Evolutionary conservation across 1,140 invertebrate species (phyloP).

Genomic region (Ceratina japonica): DNA sequence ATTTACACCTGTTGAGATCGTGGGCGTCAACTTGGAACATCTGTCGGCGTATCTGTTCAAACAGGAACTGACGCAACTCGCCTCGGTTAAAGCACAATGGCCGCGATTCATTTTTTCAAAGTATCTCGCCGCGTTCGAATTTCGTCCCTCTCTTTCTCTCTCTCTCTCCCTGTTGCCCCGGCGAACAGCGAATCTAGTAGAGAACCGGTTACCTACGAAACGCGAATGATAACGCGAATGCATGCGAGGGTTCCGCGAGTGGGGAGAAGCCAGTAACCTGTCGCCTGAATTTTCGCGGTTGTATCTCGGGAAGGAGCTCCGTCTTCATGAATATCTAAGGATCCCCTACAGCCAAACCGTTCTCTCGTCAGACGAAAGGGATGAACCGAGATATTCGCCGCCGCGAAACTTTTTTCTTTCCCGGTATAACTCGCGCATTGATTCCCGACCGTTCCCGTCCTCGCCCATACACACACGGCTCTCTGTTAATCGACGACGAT

Average conservation of each 20-base stretch:
- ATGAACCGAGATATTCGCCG: conserved; percentile 23
- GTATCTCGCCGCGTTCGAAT: too few species aligned
- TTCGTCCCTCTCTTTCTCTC: too few species aligned
- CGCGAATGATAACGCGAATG: too few species aligned
- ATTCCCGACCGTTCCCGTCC: too few species aligned
- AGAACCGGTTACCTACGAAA: too few species aligned
- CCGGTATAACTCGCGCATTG: background rate
- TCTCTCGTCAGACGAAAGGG: conserved; percentile 19
- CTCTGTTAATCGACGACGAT: too few species aligned
- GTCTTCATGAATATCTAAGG: conserved; percentile 41
- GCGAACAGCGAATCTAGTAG: too few species aligned
- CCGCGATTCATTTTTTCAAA: too few species aligned
- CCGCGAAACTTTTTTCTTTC: background rate
- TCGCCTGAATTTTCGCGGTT: conserved; percentile 23
- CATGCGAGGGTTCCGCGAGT: background rate
- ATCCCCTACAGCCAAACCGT: conserved; percentile 29
- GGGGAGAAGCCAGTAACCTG: background rate
- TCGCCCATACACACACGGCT: too few species aligned
- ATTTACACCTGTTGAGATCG: conserved; percentile 13
- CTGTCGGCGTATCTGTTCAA: background rate
- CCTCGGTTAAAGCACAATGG: background rate
- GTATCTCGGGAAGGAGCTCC: conserved; percentile 5
- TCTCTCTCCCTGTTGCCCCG: too few species aligned
- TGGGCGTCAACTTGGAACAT: background rate
- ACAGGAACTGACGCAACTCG: background rate